Evolutionary conservation across 2,888 invertebrate genomes (phyloP), one percentile per base, ranked within the genome.

Genomic region (Leucophora obtusa): DNA sequence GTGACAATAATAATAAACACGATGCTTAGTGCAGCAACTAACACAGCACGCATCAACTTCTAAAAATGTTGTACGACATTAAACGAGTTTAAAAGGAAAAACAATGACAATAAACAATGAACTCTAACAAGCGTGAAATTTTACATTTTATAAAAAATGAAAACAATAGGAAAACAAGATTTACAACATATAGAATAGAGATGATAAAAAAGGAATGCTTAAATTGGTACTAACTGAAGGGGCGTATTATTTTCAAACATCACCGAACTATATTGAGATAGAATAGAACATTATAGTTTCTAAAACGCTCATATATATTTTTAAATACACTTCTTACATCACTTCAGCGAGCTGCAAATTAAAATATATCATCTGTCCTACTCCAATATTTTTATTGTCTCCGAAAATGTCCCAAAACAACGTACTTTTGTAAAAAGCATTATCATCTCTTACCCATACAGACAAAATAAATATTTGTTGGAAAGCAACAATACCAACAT

Each of bases 101-200:
- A 63, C 54, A 79, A 58, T 58, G 62, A 79, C 56, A 71, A 68
- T 71, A 71, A 76, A 79, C 66, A 79, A 71, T 79, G 51, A 79
- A 75, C 60, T 75, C 65, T 62, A 79, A 79, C 79, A 68, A 79
- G 79, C 79, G 79, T 75, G 50, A 79, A 79, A 71, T 75, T 79
- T 79, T 35, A 59, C 58, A 74, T 70, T 70, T 66, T 68, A 47
- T 62, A 56, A 53, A 15, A 28, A 65, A 63, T n/a, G 43, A n/a
- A 47, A 47, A 51, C 60, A 72, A 54, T 9, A 56, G 51, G 2
- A 17, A 38, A 15, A 70, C 51, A n/a, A 38, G 4, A 17, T 62
- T 62, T 62, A 47, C 28, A 50, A 24, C 50, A 62, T 50, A 8
- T 56, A 5, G 5, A 56, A n/a, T 6, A n/a, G 43, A 47, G n/a